These are phyloP conservation scores for Clivina fossor DNA, from an alignment of 2,888 invertebrate genomes.

Conservation along the genomic window DNA sequence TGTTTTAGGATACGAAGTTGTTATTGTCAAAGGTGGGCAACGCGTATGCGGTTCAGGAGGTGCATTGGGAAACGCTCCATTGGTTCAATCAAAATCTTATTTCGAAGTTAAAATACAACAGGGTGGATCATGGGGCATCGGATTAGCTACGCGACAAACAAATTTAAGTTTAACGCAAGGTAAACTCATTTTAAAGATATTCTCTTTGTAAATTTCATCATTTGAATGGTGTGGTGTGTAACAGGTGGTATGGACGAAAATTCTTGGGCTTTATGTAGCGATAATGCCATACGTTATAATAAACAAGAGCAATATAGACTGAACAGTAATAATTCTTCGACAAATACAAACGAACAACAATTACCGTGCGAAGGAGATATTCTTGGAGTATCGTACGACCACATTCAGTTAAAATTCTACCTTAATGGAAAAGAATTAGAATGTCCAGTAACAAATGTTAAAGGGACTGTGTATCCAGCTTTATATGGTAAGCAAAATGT, in stretches of 20 bases:
- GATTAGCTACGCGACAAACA: slow-evolving; percentile 84
- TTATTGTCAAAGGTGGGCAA: slow-evolving; percentile 90
- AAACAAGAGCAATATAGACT: slow-evolving; percentile 76
- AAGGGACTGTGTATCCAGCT: slow-evolving; percentile 88
- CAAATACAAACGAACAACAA: slow-evolving; percentile 44
- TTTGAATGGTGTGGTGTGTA: too few species aligned
- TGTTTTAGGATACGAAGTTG: slow-evolving; percentile 86
- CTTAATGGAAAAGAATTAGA: slow-evolving; percentile 88
- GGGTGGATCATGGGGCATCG: slow-evolving; percentile 93
- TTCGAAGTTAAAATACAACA: slow-evolving; percentile 98
- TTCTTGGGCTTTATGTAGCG: slow-evolving; percentile 92
- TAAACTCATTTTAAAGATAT: slow-evolving; percentile 42
- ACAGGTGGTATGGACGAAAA: slow-evolving; percentile 81
- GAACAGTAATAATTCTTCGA: slow-evolving; percentile 14
- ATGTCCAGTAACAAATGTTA: slow-evolving; percentile 82
- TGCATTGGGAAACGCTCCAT: slow-evolving; percentile 88
- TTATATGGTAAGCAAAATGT: slow-evolving; percentile 74
- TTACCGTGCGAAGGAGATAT: slow-evolving; percentile 91
- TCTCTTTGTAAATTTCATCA: background rate
- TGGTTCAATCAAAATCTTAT: slow-evolving; percentile 96
- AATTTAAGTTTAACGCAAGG: slow-evolving; percentile 83
- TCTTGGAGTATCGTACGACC: slow-evolving; percentile 92
- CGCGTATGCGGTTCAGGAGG: slow-evolving; percentile 95
- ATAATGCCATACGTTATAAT: slow-evolving; percentile 83
- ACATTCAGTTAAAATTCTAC: slow-evolving; percentile 93